These are phyloP conservation scores for Aplochiton taeniatus DNA, from an alignment of 2,797 vertebrate genomes.

Conservation along the genomic window DNA sequence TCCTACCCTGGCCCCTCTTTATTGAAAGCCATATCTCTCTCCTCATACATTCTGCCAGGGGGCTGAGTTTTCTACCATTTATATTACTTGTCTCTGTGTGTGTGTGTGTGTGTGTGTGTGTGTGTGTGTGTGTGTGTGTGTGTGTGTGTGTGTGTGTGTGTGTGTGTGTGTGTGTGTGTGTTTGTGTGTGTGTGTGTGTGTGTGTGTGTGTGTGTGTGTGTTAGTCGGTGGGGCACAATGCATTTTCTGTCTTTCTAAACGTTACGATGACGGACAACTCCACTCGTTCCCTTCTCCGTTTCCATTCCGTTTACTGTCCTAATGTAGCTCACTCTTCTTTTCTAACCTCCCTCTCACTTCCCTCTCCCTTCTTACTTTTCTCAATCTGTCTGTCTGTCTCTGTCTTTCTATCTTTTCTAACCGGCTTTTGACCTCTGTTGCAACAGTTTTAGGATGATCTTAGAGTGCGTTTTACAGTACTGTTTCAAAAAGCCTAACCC, in stretches of 20 bases:
- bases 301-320: too few relatives aligned
- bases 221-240: too few relatives aligned
- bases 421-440: slow-evolving; percentile 64
- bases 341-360: slow-evolving; percentile 64
- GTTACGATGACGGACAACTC: slow-evolving; percentile 71
- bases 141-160: too few relatives aligned
- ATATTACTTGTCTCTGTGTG: too few relatives aligned
- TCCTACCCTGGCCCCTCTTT: slow-evolving; percentile 72
- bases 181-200: slow-evolving; percentile 13
- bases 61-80: slow-evolving; percentile 41
- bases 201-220: slow-evolving; percentile 39
- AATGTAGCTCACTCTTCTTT: slow-evolving; percentile 40
- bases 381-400: slow-evolving; percentile 57
- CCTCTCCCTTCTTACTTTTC: slow-evolving; percentile 68
- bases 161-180: too few relatives aligned
- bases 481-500: too few relatives aligned
- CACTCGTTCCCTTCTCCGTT: slow-evolving; percentile 77
- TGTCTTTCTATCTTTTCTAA: slow-evolving; percentile 64
- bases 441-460: slow-evolving; percentile 71
- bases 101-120: slow-evolving; percentile 28
- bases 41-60: slow-evolving; percentile 50
- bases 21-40: slow-evolving; percentile 75
- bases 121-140: too few relatives aligned
- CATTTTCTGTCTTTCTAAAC: slow-evolving; percentile 75
- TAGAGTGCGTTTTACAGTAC: too few relatives aligned